Percentiles rank a stretch among this genome's conserved stretches.
Evolutionary conservation across 2,113 vertebrate genomes (phyloP).

Genomic region (Stegastes partitus): DNA sequence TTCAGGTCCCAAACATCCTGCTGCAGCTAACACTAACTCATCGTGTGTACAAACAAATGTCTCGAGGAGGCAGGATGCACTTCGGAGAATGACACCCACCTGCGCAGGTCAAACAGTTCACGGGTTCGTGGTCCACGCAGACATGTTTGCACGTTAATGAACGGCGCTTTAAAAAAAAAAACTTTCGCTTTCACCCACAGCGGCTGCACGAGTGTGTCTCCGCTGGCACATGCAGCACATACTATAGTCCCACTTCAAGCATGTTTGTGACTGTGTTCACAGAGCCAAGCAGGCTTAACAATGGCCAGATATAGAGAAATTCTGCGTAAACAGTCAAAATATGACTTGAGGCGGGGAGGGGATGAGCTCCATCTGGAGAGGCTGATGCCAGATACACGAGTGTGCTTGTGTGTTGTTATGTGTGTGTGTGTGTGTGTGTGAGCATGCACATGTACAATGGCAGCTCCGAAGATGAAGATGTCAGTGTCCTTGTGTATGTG

Average conservation of each 20-base stretch:
- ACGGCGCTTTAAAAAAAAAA: conserved; percentile 29
- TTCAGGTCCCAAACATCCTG: conserved; percentile 82
- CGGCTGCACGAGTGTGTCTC: conserved; percentile 21
- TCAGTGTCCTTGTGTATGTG: conserved; percentile 59
- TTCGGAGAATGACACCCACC: conserved; percentile 76
- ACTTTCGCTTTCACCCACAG: conserved; percentile 13
- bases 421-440: conserved; percentile 20
- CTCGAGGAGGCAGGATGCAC: conserved; percentile 56
- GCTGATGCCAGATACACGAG: conserved; percentile 47
- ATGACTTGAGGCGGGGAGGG: conserved; percentile 51
- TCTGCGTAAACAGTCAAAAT: conserved; percentile 71
- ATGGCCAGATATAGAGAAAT: conserved; percentile 72
- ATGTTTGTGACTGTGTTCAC: conserved; percentile 63
- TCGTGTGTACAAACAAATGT: conserved; percentile 83
- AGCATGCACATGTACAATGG: conserved; percentile 30
- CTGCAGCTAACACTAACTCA: conserved; percentile 79
- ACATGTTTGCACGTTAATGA: conserved; percentile 32
- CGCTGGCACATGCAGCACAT: conserved; percentile 40
- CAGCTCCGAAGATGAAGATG: conserved; percentile 59
- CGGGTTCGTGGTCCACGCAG: conserved; percentile 33
- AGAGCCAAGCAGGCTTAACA: conserved; percentile 65
- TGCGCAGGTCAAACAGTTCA: conserved; percentile 73
- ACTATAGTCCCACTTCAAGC: conserved; percentile 47
- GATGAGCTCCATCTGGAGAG: conserved; percentile 76
- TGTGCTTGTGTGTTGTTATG: conserved; percentile 23